A percentile compares a stretch with the other conserved stretches of the same genome.
phyloP scores from a whole-genome alignment of 2,113 vertebrate species.

The Nettapus auritus region DNA sequence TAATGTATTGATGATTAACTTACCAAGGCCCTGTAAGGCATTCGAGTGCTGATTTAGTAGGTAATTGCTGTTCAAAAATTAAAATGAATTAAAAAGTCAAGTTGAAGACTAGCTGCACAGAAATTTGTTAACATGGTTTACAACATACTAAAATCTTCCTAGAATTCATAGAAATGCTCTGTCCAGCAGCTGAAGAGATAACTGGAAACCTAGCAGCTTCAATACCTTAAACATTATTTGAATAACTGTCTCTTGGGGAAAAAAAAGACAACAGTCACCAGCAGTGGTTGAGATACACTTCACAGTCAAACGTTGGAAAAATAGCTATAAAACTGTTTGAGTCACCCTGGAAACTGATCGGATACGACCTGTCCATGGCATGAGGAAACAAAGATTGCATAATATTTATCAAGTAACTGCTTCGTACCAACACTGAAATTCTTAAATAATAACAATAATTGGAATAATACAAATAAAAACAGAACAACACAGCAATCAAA shows the following conservation, averaged over 20 bases:
- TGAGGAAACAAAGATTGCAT: neutral
- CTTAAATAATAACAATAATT: neutral
- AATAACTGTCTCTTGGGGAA: neutral
- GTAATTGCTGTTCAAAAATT: neutral
- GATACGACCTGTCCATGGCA: neutral
- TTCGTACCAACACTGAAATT: neutral
- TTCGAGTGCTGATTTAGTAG: neutral
- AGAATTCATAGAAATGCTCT: neutral
- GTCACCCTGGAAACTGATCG: neutral
- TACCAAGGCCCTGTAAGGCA: neutral
- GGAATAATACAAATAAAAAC: neutral
- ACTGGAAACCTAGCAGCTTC: neutral
- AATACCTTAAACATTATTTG: neutral
- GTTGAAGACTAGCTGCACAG: neutral
- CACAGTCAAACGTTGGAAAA: neutral
- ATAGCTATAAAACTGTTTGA: neutral
- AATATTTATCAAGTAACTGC: neutral
- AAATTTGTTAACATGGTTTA: neutral
- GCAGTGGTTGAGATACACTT: neutral
- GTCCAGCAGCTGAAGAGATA: neutral
- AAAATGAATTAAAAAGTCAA: neutral
- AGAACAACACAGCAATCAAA: neutral
- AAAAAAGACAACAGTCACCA: neutral
- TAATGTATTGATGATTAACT: neutral
- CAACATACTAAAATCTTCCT: neutral